A percentile compares a stretch with the other conserved stretches of the same genome.
phyloP scores from a whole-genome alignment of 2,888 invertebrate species.

The Fabriciana adippe region DNA sequence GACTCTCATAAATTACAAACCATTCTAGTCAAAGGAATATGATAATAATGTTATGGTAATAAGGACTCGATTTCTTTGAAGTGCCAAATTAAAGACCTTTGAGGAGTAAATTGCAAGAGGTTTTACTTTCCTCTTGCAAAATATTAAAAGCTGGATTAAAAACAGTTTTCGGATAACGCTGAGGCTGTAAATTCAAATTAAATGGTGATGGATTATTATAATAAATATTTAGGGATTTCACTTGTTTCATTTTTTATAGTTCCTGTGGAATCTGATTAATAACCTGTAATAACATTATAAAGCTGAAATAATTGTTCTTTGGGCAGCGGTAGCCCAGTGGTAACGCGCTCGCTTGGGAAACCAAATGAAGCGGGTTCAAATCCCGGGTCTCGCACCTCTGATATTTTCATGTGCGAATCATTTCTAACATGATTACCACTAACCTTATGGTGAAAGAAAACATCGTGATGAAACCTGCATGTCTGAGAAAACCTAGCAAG shows the following conservation, averaged over 20 bases:
- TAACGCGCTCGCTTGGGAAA: no score
- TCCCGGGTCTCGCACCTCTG: no score
- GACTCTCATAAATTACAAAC: slow-evolving; percentile 29
- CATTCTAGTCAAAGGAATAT: slow-evolving; percentile 26
- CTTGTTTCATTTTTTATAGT: background rate
- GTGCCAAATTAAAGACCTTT: slow-evolving; percentile 20
- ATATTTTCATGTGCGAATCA: no score
- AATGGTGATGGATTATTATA: slow-evolving; percentile 10
- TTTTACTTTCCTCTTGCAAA: slow-evolving; percentile 17
- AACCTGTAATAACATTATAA: no score
- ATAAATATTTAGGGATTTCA: background rate
- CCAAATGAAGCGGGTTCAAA: no score
- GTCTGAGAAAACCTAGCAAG: no score
- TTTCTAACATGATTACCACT: no score
- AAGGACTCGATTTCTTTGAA: slow-evolving; percentile 23
- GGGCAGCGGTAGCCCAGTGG: no score
- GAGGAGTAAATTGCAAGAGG: slow-evolving; percentile 17
- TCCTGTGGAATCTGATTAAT: background rate
- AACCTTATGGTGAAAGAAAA: no score
- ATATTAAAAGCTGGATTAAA: slow-evolving; percentile 18
- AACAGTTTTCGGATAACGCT: slow-evolving; percentile 11
- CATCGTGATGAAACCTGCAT: no score
- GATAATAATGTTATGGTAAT: slow-evolving; percentile 25
- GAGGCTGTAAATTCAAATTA: slow-evolving; percentile 1
- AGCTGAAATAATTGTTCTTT: no score